Evolutionary conservation across 2,797 vertebrate genomes (phyloP).

Genomic region (Simalia tracyae): DNA sequence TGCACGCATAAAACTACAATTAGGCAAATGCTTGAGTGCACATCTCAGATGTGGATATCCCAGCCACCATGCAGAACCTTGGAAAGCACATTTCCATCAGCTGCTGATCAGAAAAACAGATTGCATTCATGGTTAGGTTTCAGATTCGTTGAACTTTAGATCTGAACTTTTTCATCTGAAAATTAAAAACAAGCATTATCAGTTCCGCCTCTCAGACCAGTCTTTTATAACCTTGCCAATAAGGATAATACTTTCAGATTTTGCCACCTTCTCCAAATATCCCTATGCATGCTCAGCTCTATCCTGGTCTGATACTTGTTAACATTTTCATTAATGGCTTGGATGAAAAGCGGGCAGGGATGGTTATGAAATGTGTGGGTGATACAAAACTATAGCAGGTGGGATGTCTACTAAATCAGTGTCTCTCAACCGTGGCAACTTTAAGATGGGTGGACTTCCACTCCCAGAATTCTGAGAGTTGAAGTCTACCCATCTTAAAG

Average conservation of each 20-base stretch:
- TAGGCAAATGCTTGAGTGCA: constrained; percentile 64
- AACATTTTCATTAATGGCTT: too few relatives aligned
- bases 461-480: too few relatives aligned
- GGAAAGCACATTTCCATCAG: constrained; percentile 39
- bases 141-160: background rate
- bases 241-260: background rate
- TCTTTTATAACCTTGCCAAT: background rate
- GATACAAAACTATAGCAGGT: too few relatives aligned
- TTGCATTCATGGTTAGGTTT: constrained; percentile 20
- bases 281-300: background rate
- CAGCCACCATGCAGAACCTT: constrained; percentile 54
- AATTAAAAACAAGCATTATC: background rate
- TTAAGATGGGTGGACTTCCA: too few relatives aligned
- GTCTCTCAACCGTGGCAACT: too few relatives aligned
- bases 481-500: too few relatives aligned
- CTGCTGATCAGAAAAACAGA: constrained; percentile 21
- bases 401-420: too few relatives aligned
- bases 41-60: constrained; percentile 57
- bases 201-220: background rate
- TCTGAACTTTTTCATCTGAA: too few relatives aligned
- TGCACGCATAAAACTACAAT: constrained; percentile 64
- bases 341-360: too few relatives aligned
- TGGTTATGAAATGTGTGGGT: too few relatives aligned
- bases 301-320: too few relatives aligned
- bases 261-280: background rate